These are phyloP conservation scores for Gymnoscelis rufifasciata DNA, from an alignment of 2,888 invertebrate genomes.

Conservation along the genomic window DNA sequence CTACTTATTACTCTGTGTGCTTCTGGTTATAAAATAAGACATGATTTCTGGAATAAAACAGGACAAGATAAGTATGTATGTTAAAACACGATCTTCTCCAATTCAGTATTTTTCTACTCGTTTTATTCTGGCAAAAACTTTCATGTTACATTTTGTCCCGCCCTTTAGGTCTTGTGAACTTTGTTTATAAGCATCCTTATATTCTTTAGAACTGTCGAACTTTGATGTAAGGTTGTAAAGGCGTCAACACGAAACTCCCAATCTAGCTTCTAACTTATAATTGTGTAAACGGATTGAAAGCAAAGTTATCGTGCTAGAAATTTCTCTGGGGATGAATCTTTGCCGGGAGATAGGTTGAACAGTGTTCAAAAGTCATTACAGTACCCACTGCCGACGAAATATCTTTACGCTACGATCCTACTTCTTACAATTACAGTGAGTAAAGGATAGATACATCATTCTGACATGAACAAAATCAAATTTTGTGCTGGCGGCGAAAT, in stretches of 20 bases:
- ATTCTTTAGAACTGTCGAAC: neutral
- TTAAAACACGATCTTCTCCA: too few species aligned
- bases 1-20: too few species aligned
- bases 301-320: constrained; percentile 36
- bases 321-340: constrained; percentile 52
- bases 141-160: too few species aligned
- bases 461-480: too few species aligned
- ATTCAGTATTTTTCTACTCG: too few species aligned
- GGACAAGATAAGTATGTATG: too few species aligned
- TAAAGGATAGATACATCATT: neutral
- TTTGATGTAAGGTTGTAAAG: neutral
- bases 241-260: neutral
- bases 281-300: constrained; percentile 40
- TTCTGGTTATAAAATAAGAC: too few species aligned
- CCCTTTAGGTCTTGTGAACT: too few species aligned
- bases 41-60: too few species aligned
- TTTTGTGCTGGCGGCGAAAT: too few species aligned
- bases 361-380: constrained; percentile 46
- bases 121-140: too few species aligned
- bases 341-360: constrained; percentile 41
- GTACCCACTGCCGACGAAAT: constrained; percentile 34
- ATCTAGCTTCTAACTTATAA: constrained; percentile 18
- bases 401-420: constrained; percentile 36
- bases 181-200: neutral
- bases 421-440: constrained; percentile 19